A percentile compares a stretch with the other conserved stretches of the same genome.
phyloP scores from a whole-genome alignment of 2,113 vertebrate species.

The Indicator maculatus region DNA sequence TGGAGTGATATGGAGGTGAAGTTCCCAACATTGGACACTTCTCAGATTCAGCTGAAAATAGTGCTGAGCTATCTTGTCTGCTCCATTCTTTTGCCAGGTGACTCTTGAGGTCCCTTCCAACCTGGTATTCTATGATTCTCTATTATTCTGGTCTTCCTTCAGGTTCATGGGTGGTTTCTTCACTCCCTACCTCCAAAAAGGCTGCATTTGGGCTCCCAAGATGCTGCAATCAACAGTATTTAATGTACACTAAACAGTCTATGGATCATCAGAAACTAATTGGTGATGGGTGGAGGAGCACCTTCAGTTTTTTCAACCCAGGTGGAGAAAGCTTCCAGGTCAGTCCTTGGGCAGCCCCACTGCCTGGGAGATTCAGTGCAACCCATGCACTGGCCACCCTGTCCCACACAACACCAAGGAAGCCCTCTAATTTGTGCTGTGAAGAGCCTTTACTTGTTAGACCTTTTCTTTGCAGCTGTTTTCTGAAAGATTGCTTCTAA shows the following conservation, averaged over 20 bases:
- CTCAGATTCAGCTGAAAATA: too few species aligned
- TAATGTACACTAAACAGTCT: not conserved
- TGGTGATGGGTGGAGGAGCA: not conserved
- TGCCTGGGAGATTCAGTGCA: not conserved
- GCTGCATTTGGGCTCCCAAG: not conserved
- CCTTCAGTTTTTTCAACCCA: not conserved
- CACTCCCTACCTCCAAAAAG: not conserved
- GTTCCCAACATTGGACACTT: too few species aligned
- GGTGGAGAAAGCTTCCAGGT: not conserved
- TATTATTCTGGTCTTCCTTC: not conserved
- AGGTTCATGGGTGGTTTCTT: not conserved
- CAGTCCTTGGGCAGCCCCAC: not conserved
- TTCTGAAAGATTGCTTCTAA: not conserved
- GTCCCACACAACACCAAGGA: fast-evolving
- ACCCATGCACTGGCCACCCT: not conserved
- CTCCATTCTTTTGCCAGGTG: too few species aligned
- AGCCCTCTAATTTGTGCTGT: not conserved
- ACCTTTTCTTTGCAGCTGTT: not conserved
- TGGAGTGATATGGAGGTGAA: too few species aligned
- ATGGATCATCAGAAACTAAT: not conserved
- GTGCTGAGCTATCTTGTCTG: too few species aligned
- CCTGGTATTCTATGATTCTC: too few species aligned
- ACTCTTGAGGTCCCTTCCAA: too few species aligned
- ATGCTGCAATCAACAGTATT: not conserved
- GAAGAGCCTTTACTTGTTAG: not conserved